Percentiles rank a stretch among this genome's conserved stretches.
phyloP scores from a whole-genome alignment of 1,140 invertebrate genomes.

The Pachyrhynchus sulphureomaculatus region DNA sequence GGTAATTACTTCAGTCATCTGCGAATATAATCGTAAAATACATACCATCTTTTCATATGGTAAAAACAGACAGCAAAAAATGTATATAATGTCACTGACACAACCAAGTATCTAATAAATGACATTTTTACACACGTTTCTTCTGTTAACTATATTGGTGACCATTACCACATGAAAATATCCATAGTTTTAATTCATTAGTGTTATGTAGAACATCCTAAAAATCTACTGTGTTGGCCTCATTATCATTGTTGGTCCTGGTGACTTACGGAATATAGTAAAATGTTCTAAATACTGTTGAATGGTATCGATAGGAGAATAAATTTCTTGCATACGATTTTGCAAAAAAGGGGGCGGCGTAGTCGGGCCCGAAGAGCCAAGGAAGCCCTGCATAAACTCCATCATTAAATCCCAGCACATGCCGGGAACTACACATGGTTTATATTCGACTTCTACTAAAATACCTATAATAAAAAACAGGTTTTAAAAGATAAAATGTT shows the following conservation, averaged over 20 bases:
- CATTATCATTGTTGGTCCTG: conserved; percentile 53
- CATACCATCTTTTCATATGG: too few relatives aligned
- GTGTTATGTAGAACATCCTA: too few relatives aligned
- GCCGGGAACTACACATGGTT: conserved; percentile 81
- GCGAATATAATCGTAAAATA: too few relatives aligned
- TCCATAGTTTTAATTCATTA: too few relatives aligned
- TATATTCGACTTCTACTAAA: conserved; percentile 92
- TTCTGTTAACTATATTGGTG: too few relatives aligned
- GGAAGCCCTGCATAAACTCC: conserved; percentile 89
- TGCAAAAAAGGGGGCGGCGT: conserved; percentile 65
- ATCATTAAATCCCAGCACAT: conserved; percentile 90
- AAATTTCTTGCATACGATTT: conserved; percentile 81
- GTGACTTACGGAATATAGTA: conserved; percentile 79
- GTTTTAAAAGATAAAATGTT: too few relatives aligned
- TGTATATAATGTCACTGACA: too few relatives aligned
- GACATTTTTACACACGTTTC: too few relatives aligned
- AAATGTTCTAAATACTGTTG: conserved; percentile 96
- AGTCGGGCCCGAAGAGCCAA: conserved; percentile 73
- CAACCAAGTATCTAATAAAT: too few relatives aligned
- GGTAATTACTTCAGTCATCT: too few relatives aligned
- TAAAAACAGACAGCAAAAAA: too few relatives aligned
- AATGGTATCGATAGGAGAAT: conserved; percentile 87
- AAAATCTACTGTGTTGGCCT: conserved; percentile 30
- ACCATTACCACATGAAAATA: too few relatives aligned
- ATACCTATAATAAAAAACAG: conserved; percentile 56